These are phyloP conservation scores for Dinomys branickii DNA, from an alignment of 2,113 vertebrate genomes.

Conservation along the genomic window DNA sequence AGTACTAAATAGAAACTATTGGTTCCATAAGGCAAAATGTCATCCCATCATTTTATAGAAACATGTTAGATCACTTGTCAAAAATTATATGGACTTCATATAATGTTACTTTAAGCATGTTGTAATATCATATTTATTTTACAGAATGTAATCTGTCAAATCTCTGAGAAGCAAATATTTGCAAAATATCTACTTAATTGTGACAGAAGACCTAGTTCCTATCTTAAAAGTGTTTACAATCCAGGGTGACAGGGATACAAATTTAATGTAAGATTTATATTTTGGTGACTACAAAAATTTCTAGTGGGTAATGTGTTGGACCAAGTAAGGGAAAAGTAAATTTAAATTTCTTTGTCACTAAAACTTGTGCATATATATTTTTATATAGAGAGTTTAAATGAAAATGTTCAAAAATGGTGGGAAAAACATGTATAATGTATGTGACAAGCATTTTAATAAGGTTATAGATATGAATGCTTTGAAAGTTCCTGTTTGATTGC, in stretches of 20 bases:
- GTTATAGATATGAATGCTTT: neutral
- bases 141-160: neutral
- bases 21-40: neutral
- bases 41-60: neutral
- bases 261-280: neutral
- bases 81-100: slow-evolving; percentile 38
- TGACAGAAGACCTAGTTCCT: neutral
- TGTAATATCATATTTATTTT: slow-evolving; percentile 40
- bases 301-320: accelerated
- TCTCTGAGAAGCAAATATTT: neutral
- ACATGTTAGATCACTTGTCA: slow-evolving; percentile 55
- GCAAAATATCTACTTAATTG: neutral
- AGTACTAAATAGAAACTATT: slow-evolving; percentile 47
- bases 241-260: neutral
- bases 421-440: neutral
- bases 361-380: neutral
- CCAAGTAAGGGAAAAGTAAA: neutral
- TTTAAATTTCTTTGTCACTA: neutral
- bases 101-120: slow-evolving; percentile 51
- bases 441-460: neutral
- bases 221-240: neutral
- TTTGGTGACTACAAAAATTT: neutral
- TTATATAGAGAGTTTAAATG: neutral
- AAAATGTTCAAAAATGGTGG: neutral
- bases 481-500: neutral